A percentile compares a stretch with the other conserved stretches of the same genome.
phyloP scores from a whole-genome alignment of 2,797 vertebrate genomes.

The Clarias pachynema region DNA sequence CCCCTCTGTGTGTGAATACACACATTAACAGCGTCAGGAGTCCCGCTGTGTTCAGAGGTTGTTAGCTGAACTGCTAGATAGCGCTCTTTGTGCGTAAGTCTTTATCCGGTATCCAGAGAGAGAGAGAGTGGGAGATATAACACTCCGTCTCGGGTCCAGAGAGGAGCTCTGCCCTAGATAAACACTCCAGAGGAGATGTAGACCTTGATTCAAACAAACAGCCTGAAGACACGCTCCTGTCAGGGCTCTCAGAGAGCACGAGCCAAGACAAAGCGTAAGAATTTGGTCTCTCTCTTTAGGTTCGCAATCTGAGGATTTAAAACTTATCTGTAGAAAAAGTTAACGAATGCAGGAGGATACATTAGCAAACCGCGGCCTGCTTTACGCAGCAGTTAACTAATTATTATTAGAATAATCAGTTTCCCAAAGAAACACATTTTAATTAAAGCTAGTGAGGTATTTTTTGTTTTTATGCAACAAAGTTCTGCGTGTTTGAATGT shows the following conservation, averaged over 20 bases:
- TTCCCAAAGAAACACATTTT: background rate
- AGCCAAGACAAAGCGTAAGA: background rate
- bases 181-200: conserved; percentile 31
- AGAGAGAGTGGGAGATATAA: conserved; percentile 54
- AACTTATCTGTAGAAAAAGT: background rate
- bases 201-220: conserved; percentile 27
- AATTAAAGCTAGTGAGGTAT: background rate
- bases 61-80: conserved; percentile 63
- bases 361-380: background rate
- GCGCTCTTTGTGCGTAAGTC: conserved; percentile 57
- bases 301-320: background rate
- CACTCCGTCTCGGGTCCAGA: conserved; percentile 54
- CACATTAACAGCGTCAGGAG: conserved; percentile 65
- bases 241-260: background rate
- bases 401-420: background rate
- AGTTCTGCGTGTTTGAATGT: background rate
- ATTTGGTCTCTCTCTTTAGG: background rate
- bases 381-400: background rate
- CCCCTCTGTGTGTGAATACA: conserved; percentile 60
- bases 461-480: background rate
- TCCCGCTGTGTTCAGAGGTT: conserved; percentile 61
- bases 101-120: conserved; percentile 59
- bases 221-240: background rate
- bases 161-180: conserved; percentile 61
- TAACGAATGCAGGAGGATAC: background rate